phyloP scores from a whole-genome alignment of 2,888 invertebrate genomes.

The Erebia aethiops region DNA sequence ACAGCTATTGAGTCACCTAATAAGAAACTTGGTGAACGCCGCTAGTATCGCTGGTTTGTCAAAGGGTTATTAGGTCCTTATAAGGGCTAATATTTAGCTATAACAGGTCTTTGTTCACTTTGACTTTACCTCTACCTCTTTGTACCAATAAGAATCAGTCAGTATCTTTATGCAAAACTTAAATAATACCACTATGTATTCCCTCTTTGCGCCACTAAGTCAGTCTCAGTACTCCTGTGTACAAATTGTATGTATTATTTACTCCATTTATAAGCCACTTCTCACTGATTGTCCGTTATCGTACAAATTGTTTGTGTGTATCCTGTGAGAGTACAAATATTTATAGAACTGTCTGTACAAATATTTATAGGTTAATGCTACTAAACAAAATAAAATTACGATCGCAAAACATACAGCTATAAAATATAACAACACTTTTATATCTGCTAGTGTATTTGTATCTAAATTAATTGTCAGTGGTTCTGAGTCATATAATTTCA shows the following conservation, averaged over 20 bases:
- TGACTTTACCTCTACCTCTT: too few relatives aligned
- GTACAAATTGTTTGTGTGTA: background rate
- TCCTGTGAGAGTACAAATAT: conserved; percentile 6
- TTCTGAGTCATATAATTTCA: background rate
- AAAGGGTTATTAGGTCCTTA: too few relatives aligned
- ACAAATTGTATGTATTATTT: background rate
- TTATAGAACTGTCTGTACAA: background rate
- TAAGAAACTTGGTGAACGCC: too few relatives aligned
- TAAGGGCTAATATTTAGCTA: too few relatives aligned
- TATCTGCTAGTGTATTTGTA: conserved; percentile 12
- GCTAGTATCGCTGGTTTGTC: too few relatives aligned
- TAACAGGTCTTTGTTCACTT: too few relatives aligned
- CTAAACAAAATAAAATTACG: conserved; percentile 12
- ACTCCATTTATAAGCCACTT: conserved; percentile 13
- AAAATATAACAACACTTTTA: conserved; percentile 22
- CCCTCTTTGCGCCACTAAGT: too few relatives aligned
- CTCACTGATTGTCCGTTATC: conserved; percentile 1
- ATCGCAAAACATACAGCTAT: conserved; percentile 23
- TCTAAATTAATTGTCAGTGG: background rate
- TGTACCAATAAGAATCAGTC: too few relatives aligned
- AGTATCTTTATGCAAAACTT: too few relatives aligned
- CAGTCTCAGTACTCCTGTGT: too few relatives aligned
- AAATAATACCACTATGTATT: too few relatives aligned
- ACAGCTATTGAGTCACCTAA: too few relatives aligned
- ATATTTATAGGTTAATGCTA: conserved; percentile 7